These are phyloP conservation scores for Acromyrmex heyeri DNA, from an alignment of 1,140 invertebrate species.

Conservation along the genomic window DNA sequence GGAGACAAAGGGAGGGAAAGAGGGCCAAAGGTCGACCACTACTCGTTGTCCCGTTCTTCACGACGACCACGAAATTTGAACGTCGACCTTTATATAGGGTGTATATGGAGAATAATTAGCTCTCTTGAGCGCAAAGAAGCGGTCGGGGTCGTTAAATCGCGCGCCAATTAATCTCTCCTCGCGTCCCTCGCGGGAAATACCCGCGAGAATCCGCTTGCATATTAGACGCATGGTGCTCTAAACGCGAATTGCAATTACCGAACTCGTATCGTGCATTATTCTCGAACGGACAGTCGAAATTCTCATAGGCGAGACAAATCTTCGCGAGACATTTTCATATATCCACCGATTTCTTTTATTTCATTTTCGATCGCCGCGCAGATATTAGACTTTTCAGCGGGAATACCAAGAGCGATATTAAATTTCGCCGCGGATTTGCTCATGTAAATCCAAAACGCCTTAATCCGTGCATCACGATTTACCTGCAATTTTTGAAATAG, in stretches of 20 bases:
- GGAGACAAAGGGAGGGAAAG: too few relatives aligned
- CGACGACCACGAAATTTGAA: conserved; percentile 60
- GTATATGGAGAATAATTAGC: conserved; percentile 65
- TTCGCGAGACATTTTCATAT: background rate
- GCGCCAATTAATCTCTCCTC: conserved; percentile 58
- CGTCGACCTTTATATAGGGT: conserved; percentile 12
- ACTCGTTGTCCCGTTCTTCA: conserved; percentile 58
- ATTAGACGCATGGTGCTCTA: background rate
- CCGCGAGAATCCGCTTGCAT: background rate
- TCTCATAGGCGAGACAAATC: background rate
- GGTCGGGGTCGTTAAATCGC: conserved; percentile 56
- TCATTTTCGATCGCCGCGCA: background rate
- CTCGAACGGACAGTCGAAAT: background rate
- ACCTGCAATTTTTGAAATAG: conserved; percentile 11
- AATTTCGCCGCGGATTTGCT: background rate
- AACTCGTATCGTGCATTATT: background rate
- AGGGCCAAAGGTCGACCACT: background rate
- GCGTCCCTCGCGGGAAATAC: conserved; percentile 16
- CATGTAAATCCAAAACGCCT: background rate
- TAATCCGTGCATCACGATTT: conserved; percentile 1
- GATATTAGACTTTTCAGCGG: conserved; percentile 9
- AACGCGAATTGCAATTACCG: conserved; percentile 24
- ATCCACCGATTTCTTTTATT: background rate
- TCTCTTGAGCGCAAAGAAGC: conserved; percentile 13
- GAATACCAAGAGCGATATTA: background rate